A percentile compares a stretch with the other conserved stretches of the same genome.
phyloP scores from a whole-genome alignment of 2,888 invertebrate species.

The Monoplex corrugatus region DNA sequence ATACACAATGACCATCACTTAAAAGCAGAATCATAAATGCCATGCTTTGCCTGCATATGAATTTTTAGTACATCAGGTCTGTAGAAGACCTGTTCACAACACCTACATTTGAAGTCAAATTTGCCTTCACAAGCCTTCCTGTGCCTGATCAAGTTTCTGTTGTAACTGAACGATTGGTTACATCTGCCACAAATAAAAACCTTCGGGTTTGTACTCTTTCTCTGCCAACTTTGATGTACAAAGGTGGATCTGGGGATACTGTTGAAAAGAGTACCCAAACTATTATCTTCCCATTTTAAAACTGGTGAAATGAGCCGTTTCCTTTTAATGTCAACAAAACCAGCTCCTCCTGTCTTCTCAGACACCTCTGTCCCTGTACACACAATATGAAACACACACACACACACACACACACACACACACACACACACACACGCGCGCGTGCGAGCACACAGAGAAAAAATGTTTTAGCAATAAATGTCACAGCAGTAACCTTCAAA shows the following conservation, averaged over 20 bases:
- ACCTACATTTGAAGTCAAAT: conserved; percentile 56
- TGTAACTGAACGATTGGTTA: conserved; percentile 57
- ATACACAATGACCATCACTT: neutral
- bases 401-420: neutral
- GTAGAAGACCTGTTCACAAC: conserved; percentile 58
- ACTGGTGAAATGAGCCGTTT: conserved; percentile 14
- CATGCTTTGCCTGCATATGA: conserved; percentile 56
- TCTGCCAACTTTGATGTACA: conserved; percentile 25
- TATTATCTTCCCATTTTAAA: conserved; percentile 19
- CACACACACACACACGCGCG: conserved; percentile 1
- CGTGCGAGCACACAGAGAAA: too few relatives aligned
- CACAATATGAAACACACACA: neutral
- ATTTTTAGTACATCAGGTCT: conserved; percentile 57
- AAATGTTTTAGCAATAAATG: too few relatives aligned
- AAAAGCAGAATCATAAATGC: conserved; percentile 27
- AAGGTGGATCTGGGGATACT: neutral
- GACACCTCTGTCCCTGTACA: conserved; percentile 36
- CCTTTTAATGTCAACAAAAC: conserved; percentile 39
- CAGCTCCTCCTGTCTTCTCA: conserved; percentile 1
- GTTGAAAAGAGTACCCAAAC: neutral
- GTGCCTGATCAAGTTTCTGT: conserved; percentile 56
- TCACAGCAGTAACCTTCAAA: too few relatives aligned
- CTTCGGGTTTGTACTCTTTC: conserved; percentile 42
- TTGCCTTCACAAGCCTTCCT: conserved; percentile 59
- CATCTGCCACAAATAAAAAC: conserved; percentile 54